These are phyloP conservation scores for Eulemur rubriventer DNA, from an alignment of 2,797 vertebrate species.

Conservation along the genomic window DNA sequence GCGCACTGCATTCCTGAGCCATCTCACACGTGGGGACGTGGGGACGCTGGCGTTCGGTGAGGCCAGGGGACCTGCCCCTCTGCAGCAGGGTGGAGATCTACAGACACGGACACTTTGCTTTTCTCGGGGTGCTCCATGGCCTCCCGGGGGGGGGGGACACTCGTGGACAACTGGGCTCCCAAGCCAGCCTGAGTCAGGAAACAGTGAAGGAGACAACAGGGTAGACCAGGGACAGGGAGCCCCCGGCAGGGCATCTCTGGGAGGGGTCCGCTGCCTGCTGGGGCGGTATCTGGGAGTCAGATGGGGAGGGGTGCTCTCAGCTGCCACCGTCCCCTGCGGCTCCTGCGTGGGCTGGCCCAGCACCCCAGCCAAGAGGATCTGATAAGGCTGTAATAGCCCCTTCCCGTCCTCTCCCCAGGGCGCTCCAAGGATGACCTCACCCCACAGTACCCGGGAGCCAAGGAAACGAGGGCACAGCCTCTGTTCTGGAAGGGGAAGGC, in stretches of 20 bases:
- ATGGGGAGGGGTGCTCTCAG: not conserved
- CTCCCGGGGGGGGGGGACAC: not conserved
- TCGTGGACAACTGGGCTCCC: not conserved
- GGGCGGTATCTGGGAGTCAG: not conserved
- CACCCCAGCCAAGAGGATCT: not conserved
- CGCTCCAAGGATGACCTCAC: slow-evolving; percentile 38
- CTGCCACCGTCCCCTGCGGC: not conserved
- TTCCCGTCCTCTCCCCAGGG: not conserved
- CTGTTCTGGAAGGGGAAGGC: not conserved
- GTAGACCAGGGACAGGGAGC: no score
- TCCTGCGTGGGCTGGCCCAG: not conserved
- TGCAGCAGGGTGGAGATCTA: not conserved
- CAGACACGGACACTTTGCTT: not conserved
- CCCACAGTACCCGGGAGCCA: not conserved
- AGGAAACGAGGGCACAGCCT: not conserved
- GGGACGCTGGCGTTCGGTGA: accelerated
- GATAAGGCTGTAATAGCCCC: not conserved
- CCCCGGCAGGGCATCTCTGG: accelerated
- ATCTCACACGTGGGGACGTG: accelerated
- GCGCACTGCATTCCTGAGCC: accelerated
- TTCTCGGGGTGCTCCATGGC: not conserved
- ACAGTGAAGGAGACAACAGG: accelerated
- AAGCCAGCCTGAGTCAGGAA: not conserved
- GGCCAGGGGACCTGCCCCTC: accelerated
- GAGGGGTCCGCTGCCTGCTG: not conserved